Evolutionary conservation across 2,888 invertebrate species (phyloP).

Genomic region (Biston stratarius): DNA sequence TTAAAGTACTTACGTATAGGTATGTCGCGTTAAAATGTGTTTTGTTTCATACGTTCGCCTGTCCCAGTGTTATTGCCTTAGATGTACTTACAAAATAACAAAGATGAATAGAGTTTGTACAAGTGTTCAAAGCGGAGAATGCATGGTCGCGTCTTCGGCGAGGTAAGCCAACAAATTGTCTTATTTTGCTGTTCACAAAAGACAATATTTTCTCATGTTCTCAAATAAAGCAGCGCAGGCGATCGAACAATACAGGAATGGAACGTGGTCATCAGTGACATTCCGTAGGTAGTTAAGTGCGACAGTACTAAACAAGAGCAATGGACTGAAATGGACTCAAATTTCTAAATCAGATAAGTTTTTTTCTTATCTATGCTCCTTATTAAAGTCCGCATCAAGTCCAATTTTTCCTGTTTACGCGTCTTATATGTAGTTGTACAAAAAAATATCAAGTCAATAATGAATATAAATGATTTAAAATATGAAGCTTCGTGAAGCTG

Average conservation of each 20-base stretch:
- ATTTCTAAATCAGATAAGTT: too few relatives aligned
- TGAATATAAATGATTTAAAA: too few relatives aligned
- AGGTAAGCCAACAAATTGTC: constrained; percentile 10
- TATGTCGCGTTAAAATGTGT: background rate
- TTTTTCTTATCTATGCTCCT: too few relatives aligned
- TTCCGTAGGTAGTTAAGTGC: background rate
- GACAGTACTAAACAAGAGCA: background rate
- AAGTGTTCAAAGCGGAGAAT: constrained; percentile 29
- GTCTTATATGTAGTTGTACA: too few relatives aligned
- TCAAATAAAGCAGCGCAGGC: constrained; percentile 10
- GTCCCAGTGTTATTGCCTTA: constrained; percentile 30
- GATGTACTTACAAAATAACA: constrained; percentile 26
- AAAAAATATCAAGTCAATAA: too few relatives aligned
- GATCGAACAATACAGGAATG: background rate
- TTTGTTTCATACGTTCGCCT: constrained; percentile 1
- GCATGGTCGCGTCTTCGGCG: constrained; percentile 8
- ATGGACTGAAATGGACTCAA: too few relatives aligned
- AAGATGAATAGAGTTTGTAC: constrained; percentile 33
- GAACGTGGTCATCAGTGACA: background rate
- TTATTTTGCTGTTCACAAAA: constrained; percentile 24
- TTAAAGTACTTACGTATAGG: background rate
- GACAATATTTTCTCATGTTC: constrained; percentile 19
- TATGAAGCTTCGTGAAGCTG: too few relatives aligned
- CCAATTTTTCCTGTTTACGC: too few relatives aligned
- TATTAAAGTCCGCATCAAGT: too few relatives aligned